Conservation (phyloP, 2,797 vertebrate genomes). For the Gobionotothen gibberifrons region DNA sequence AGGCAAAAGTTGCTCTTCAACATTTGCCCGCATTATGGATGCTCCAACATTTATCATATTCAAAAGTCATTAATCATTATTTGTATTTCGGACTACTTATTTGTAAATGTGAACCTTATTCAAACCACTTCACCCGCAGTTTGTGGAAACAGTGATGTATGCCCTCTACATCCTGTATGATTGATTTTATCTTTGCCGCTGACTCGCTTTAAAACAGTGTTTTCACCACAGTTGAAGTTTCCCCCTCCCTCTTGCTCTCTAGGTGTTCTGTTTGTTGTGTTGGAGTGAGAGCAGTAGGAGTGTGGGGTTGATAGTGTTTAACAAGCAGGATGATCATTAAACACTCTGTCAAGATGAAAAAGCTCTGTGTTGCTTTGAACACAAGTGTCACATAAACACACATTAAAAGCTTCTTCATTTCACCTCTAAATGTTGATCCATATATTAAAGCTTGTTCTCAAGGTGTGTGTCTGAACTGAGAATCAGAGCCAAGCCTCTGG, state of each 20-base stretch:
- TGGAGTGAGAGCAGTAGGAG: constrained; percentile 23
- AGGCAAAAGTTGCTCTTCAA: constrained; percentile 10
- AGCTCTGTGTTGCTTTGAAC: constrained; percentile 38
- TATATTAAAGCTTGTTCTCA: constrained; percentile 35
- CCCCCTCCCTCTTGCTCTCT: background rate
- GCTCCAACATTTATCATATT: constrained; percentile 39
- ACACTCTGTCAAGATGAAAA: constrained; percentile 24
- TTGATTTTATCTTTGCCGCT: constrained; percentile 71
- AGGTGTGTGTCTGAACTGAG: constrained; percentile 35
- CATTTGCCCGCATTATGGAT: constrained; percentile 16
- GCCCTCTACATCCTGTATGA: constrained; percentile 55
- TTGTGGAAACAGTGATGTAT: constrained; percentile 59
- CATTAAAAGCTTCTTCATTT: constrained; percentile 22
- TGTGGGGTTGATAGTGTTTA: constrained; percentile 30
- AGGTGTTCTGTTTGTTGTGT: constrained; percentile 38
- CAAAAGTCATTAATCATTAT: constrained; percentile 51
- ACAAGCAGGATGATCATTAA: constrained; percentile 46
- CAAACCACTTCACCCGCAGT: constrained; percentile 21
- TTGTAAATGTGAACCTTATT: constrained; percentile 37
- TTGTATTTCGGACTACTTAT: constrained; percentile 44
- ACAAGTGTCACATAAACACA: constrained; percentile 14
- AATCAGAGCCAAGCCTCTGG: constrained; percentile 51
- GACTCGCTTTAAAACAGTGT: constrained; percentile 62
- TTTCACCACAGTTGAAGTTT: constrained; percentile 19
- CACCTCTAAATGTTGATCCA: constrained; percentile 24